phyloP scores from a whole-genome alignment of 2,113 vertebrate species.

The Pterophyllum scalare region DNA sequence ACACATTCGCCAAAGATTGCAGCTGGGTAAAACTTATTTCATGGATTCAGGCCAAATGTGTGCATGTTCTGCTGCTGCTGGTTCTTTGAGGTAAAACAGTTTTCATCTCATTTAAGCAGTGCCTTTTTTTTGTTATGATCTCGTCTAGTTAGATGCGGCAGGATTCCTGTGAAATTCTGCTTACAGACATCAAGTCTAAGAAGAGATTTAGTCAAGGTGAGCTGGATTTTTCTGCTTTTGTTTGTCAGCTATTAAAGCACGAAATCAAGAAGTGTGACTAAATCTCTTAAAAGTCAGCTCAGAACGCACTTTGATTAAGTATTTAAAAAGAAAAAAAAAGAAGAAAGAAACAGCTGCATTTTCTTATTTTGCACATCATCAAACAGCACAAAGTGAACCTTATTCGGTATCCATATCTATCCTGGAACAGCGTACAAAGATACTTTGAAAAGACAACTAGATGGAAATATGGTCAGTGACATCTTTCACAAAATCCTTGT shows the following conservation, averaged over 20 bases:
- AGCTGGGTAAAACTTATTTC: constrained; percentile 22
- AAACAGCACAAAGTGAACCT: constrained; percentile 14
- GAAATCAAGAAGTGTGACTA: constrained; percentile 11
- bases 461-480: constrained; percentile 27
- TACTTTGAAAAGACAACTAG: constrained; percentile 12
- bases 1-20: constrained; percentile 29
- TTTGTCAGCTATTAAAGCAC: constrained; percentile 17
- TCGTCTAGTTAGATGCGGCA: constrained; percentile 16
- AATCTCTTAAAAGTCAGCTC: constrained; percentile 2
- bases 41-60: constrained; percentile 37
- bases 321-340: neutral
- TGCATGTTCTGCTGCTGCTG: constrained; percentile 1
- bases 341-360: neutral
- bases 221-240: neutral
- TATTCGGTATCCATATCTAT: neutral
- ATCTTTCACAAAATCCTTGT: constrained; percentile 21
- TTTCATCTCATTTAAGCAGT: constrained; percentile 14
- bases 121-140: constrained; percentile 17
- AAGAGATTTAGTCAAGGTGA: constrained; percentile 29
- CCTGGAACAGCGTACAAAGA: constrained; percentile 12
- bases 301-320: constrained; percentile 14
- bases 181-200: neutral
- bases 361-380: constrained; percentile 3
- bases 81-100: constrained; percentile 19
- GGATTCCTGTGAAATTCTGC: constrained; percentile 15